Evolutionary conservation across 2,888 invertebrate species (phyloP).

Genomic region (Rhaphigaster nebulosa): DNA sequence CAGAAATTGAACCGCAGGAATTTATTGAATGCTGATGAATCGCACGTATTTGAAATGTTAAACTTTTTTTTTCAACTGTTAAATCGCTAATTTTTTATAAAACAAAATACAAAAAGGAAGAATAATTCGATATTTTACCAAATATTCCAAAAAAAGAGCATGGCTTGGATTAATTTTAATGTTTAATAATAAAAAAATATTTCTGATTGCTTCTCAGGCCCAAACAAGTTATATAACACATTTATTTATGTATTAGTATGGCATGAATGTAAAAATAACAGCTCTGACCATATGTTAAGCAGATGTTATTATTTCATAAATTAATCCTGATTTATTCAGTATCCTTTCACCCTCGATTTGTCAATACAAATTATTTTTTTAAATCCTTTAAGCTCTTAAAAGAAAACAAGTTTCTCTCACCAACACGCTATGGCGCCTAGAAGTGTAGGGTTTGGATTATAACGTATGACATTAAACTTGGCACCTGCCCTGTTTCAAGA

Average conservation of each 20-base stretch:
- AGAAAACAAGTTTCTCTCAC: neutral
- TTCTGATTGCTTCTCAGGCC: too few relatives aligned
- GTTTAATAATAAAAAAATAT: too few relatives aligned
- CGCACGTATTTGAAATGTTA: too few relatives aligned
- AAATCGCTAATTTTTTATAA: too few relatives aligned
- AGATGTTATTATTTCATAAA: neutral
- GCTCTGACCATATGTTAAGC: neutral
- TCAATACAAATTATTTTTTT: neutral
- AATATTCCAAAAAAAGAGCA: too few relatives aligned
- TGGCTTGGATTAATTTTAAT: too few relatives aligned
- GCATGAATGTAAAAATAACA: neutral
- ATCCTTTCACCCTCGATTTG: neutral
- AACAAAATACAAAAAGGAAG: too few relatives aligned
- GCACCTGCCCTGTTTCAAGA: neutral
- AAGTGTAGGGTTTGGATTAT: neutral
- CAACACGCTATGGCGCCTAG: neutral
- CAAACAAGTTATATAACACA: too few relatives aligned
- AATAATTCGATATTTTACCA: too few relatives aligned
- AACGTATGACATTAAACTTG: constrained; percentile 11
- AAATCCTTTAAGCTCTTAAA: neutral
- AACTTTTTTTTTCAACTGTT: too few relatives aligned
- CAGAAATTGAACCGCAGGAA: too few relatives aligned
- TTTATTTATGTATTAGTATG: neutral
- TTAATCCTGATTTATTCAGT: neutral
- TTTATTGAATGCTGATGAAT: too few relatives aligned